Percentiles rank a stretch among this genome's conserved stretches.
Conservation (phyloP, 2,113 vertebrate genomes). For the Ia io region DNA sequence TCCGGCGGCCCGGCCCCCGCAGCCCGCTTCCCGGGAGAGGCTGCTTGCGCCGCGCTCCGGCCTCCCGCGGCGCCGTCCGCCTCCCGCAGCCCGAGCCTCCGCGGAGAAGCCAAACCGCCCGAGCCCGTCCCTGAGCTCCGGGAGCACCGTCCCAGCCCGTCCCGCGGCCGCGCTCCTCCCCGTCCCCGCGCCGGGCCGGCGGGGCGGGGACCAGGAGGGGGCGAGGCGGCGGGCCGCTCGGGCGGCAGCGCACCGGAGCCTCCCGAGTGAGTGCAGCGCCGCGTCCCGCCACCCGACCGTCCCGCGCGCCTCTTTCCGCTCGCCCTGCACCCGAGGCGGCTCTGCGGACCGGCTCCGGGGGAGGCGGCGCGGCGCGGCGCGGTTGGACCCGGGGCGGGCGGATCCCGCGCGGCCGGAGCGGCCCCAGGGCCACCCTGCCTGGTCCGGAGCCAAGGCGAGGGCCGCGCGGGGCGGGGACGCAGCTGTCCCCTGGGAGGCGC, state of each 20-base stretch:
- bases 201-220: slow-evolving; percentile 57
- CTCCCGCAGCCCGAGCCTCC: not conserved
- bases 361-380: not conserved
- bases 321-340: not conserved
- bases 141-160: slow-evolving; percentile 43
- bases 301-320: not conserved
- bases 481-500: not conserved
- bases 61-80: not conserved
- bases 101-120: not conserved
- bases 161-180: slow-evolving; percentile 48
- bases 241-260: slow-evolving; percentile 23
- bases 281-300: not conserved
- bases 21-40: not conserved
- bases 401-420: not conserved
- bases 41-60: not conserved
- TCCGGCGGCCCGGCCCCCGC: not conserved
- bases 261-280: slow-evolving; percentile 48
- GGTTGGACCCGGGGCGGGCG: not conserved
- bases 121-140: slow-evolving; percentile 57
- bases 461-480: not conserved
- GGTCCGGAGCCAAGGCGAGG: not conserved
- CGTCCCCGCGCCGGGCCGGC: not conserved
- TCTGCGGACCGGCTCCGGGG: not conserved
- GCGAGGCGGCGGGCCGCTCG: not conserved
- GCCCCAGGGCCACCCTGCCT: not conserved